Evolutionary conservation across 1,140 invertebrate species (phyloP), one percentile per base, ranked within the genome.

Genomic region (Cotesia chilonis): DNA sequence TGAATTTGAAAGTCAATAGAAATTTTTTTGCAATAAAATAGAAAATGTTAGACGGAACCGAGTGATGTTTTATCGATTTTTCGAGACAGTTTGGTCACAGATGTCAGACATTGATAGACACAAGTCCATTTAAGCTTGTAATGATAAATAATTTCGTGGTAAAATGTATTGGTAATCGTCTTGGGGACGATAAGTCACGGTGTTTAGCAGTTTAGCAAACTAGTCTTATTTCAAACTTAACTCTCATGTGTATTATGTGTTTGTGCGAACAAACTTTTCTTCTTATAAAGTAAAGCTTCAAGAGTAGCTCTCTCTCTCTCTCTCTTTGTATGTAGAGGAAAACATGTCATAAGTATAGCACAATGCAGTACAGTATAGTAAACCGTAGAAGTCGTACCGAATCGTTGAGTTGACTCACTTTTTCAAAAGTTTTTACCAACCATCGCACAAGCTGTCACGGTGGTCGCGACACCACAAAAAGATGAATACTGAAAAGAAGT

Each of bases 111-210:
- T 51, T 37, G 37, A 66, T 41, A 28, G 41, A 66, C 47, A 64
- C 36, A n/a, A 64, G 41, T 10, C 64, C 64, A 52, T 66, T 66
- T 66, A 38, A 52, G 64, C 52, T 17, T 36, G 20, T 28, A 20
- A 66, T 47, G 41, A 47, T 9, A 7, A 47, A 47, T 47, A 52
- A 51, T 66, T 66, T 66, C 64, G 20, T 37, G 20, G 64, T 52
- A 66, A 66, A 51, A 52, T 6, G 35, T 12, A 47, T 41, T 4
- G 5, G n/a, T 17, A 41, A 17, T 36, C 41, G 20, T 41, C 64
- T 66, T 52, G 64, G 64, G 64, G 38, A 54, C 64, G 64, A 66
- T 66, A 54, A 66, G 17, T 60, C 59, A 60, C 10, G 54, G 5
- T 57, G 17, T 17, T 14, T 57, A 57, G 54, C n/a, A 28, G 28